A percentile compares a stretch with the other conserved stretches of the same genome.
These are phyloP conservation scores for Fistularia tabacaria DNA, from an alignment of 2,797 vertebrate species.

Conservation along the genomic window DNA sequence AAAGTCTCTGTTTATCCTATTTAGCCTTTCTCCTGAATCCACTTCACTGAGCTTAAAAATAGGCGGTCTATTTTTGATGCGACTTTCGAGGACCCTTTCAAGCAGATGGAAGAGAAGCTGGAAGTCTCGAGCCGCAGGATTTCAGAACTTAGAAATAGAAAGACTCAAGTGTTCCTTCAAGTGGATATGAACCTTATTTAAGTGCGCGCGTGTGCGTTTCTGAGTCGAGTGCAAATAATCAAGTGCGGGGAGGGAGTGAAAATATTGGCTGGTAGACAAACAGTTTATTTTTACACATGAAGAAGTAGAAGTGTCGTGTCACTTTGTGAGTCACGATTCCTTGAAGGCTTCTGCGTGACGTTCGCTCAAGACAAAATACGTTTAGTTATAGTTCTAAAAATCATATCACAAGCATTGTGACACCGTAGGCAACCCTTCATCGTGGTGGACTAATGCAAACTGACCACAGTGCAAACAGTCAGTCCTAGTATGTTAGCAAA, in stretches of 20 bases:
- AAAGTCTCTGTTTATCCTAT: not conserved
- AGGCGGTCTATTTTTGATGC: conserved; percentile 5
- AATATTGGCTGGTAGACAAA: not conserved
- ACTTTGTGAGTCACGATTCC: conserved; percentile 15
- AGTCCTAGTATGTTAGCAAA: not conserved
- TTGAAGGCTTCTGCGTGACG: conserved; percentile 13
- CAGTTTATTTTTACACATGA: conserved; percentile 20
- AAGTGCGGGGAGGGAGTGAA: not conserved
- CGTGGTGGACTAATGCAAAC: conserved; percentile 7
- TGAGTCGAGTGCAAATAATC: not conserved
- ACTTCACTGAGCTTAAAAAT: conserved; percentile 19
- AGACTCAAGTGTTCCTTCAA: not conserved
- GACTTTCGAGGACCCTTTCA: conserved; percentile 9
- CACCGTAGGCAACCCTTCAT: conserved; percentile 18
- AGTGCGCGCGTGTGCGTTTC: not conserved
- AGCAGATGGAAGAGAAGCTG: not conserved
- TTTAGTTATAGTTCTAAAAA: conserved; percentile 19
- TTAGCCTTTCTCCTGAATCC: not conserved
- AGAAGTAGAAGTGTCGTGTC: conserved; percentile 14
- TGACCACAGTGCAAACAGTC: conserved; percentile 18
- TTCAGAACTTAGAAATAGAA: not conserved
- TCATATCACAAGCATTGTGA: conserved; percentile 2
- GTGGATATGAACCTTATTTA: not conserved
- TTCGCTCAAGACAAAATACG: conserved; percentile 23
- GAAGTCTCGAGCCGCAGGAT: not conserved